phyloP scores from a whole-genome alignment of 2,888 invertebrate genomes.

The Drosophila setosimentum region DNA sequence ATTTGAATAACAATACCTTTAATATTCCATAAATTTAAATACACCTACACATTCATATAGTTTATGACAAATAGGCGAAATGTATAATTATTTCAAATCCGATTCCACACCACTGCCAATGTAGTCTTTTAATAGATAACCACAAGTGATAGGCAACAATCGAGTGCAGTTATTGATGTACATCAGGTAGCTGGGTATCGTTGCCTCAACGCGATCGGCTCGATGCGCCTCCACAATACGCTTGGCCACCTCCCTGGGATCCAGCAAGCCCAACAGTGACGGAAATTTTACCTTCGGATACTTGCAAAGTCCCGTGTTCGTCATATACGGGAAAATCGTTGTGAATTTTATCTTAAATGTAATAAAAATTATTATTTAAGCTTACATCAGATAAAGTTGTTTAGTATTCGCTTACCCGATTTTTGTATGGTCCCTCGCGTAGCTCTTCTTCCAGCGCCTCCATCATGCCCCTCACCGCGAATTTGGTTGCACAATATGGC shows the following conservation, averaged over 20 bases:
- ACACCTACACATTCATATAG: slow-evolving; percentile 14
- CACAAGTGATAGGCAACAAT: slow-evolving; percentile 87
- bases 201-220: slow-evolving; percentile 87
- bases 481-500: slow-evolving; percentile 93
- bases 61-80: slow-evolving; percentile 5
- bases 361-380: too few species aligned
- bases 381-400: background rate
- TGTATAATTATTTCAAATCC: slow-evolving; percentile 78
- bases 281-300: slow-evolving; percentile 91
- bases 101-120: slow-evolving; percentile 89
- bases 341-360: slow-evolving; percentile 91
- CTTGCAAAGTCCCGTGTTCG: slow-evolving; percentile 94
- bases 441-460: slow-evolving; percentile 93
- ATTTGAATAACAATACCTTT: slow-evolving; percentile 31
- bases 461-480: slow-evolving; percentile 93
- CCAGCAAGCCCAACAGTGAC: slow-evolving; percentile 88
- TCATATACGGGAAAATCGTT: slow-evolving; percentile 94
- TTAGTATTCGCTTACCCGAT: slow-evolving; percentile 64
- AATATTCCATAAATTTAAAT: slow-evolving; percentile 33
- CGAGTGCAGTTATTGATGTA: slow-evolving; percentile 87
- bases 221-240: slow-evolving; percentile 90
- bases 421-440: slow-evolving; percentile 85
- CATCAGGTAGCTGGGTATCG: slow-evolving; percentile 88
- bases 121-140: slow-evolving; percentile 87
- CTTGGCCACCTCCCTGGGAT: slow-evolving; percentile 88